Conservation (phyloP, 2,113 vertebrate genomes). For the Rhinopomastus cyanomelas region DNA sequence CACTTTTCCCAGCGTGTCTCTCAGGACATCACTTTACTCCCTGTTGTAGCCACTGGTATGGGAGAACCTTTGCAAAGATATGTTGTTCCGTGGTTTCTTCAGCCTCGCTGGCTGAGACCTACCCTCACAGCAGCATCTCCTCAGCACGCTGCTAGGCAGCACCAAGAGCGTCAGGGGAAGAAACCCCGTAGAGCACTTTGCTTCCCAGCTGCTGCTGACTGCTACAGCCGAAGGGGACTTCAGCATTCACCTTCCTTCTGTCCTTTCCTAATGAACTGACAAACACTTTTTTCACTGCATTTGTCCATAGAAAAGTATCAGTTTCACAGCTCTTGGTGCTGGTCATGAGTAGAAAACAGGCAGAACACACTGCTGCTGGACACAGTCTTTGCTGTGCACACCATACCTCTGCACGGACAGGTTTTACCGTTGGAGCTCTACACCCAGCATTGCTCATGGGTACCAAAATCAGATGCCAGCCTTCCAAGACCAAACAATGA, state of each 20-base stretch:
- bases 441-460: not conserved
- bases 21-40: not conserved
- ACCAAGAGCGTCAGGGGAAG: not conserved
- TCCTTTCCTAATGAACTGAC: not conserved
- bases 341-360: not conserved
- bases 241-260: not conserved
- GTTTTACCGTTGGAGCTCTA: not conserved
- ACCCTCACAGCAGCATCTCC: not conserved
- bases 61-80: not conserved
- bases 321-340: not conserved
- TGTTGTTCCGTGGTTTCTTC: not conserved
- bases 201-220: not conserved
- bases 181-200: not conserved
- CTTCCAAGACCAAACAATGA: not conserved
- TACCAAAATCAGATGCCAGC: not conserved
- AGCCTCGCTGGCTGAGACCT: not conserved
- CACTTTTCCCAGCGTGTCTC: fast-evolving
- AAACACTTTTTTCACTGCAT: not conserved
- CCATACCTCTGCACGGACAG: not conserved
- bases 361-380: not conserved
- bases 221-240: not conserved
- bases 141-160: not conserved
- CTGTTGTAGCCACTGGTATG: not conserved
- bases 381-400: not conserved
- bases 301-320: not conserved